These are phyloP conservation scores for Deroplatys truncata DNA, from an alignment of 2,888 invertebrate genomes.

Conservation along the genomic window DNA sequence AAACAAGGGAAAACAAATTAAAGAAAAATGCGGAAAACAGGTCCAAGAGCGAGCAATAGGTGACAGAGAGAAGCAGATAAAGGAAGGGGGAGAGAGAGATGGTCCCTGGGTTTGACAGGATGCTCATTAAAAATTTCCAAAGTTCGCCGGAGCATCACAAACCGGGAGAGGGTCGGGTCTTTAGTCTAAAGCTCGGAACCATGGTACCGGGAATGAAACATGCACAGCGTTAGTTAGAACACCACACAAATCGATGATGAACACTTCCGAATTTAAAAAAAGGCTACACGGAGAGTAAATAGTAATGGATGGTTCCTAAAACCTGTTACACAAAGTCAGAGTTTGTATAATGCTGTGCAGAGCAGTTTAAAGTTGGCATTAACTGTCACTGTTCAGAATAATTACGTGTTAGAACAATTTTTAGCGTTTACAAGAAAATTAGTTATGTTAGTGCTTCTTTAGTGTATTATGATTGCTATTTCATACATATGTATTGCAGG, in stretches of 20 bases:
- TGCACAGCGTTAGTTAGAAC: too few relatives aligned
- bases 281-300: not conserved
- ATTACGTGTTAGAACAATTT: too few relatives aligned
- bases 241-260: not conserved
- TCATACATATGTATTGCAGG: too few relatives aligned
- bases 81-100: not conserved
- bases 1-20: not conserved
- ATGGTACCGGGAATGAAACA: not conserved
- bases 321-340: not conserved
- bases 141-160: conserved; percentile 26
- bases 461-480: too few relatives aligned
- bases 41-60: not conserved
- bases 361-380: too few relatives aligned
- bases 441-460: too few relatives aligned
- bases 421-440: too few relatives aligned
- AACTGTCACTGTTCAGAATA: too few relatives aligned
- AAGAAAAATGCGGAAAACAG: not conserved
- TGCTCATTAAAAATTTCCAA: conserved; percentile 29
- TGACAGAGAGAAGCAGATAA: not conserved
- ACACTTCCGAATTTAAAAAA: too few relatives aligned
- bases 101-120: conserved; percentile 26
- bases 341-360: too few relatives aligned
- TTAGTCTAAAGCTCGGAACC: not conserved
- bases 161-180: conserved; percentile 12
- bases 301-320: not conserved